Conservation (phyloP, 2,888 invertebrate species). For the Hanleya hanleyi region DNA sequence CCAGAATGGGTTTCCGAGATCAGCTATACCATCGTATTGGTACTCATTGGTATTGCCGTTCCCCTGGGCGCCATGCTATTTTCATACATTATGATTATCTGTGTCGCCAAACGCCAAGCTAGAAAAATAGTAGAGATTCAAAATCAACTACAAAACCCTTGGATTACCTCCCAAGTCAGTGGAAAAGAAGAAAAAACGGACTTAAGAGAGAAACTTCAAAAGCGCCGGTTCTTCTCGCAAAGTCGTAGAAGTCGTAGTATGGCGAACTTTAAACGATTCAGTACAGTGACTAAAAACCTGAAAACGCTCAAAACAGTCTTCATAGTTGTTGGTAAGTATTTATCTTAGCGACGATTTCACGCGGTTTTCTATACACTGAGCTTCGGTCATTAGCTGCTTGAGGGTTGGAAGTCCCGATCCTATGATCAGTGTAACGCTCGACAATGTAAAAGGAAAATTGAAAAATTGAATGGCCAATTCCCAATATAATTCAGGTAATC, state of each 20-base stretch:
- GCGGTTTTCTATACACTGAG: neutral
- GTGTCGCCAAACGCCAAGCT: slow-evolving; percentile 47
- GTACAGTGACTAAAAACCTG: slow-evolving; percentile 30
- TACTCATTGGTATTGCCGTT: slow-evolving; percentile 39
- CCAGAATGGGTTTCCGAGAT: slow-evolving; percentile 33
- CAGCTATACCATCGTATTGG: slow-evolving; percentile 40
- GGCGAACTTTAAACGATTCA: slow-evolving; percentile 9
- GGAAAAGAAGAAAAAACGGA: neutral
- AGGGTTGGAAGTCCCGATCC: no score
- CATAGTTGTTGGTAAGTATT: slow-evolving; percentile 44
- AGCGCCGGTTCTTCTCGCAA: slow-evolving; percentile 3
- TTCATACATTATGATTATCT: slow-evolving; percentile 46
- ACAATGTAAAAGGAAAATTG: no score
- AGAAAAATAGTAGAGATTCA: slow-evolving; percentile 42
- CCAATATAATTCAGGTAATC: no score
- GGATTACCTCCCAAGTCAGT: neutral
- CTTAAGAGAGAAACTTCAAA: neutral
- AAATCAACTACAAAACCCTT: slow-evolving; percentile 18
- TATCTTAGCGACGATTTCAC: neutral
- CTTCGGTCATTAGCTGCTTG: no score
- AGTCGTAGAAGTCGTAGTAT: neutral
- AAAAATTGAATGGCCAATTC: no score
- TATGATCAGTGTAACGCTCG: no score
- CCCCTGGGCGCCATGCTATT: slow-evolving; percentile 47
- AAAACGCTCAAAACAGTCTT: slow-evolving; percentile 43